These are phyloP conservation scores for Nasua narica DNA, from an alignment of 2,797 vertebrate species.

Conservation along the genomic window DNA sequence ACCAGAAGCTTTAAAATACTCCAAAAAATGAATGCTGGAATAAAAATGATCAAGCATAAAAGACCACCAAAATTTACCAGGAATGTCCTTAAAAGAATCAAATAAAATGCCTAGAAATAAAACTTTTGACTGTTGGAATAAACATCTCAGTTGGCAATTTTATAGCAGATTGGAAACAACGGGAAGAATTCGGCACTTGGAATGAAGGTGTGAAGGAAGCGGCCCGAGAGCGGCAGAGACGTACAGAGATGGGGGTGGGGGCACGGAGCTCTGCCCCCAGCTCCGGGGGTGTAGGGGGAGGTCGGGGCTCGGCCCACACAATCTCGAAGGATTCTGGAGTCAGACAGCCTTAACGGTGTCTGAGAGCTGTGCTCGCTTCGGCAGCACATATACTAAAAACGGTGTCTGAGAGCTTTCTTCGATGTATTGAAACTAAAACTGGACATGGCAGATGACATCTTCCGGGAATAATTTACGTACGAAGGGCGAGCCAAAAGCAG, in stretches of 20 bases:
- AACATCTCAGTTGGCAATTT: neutral
- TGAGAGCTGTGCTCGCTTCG: too few relatives aligned
- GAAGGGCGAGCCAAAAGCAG: too few relatives aligned
- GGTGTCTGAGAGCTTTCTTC: neutral
- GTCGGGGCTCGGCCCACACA: neutral
- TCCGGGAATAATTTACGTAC: too few relatives aligned
- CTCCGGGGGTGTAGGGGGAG: too few relatives aligned
- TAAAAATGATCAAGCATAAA: neutral
- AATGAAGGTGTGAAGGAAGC: neutral
- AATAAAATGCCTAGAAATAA: neutral
- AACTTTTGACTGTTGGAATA: neutral
- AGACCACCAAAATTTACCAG: neutral
- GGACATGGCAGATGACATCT: fast-evolving
- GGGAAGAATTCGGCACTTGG: neutral
- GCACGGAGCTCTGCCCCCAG: neutral
- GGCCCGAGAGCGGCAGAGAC: too few relatives aligned
- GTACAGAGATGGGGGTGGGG: neutral
- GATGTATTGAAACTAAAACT: too few relatives aligned
- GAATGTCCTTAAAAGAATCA: neutral
- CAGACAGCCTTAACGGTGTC: too few relatives aligned
- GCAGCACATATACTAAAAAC: too few relatives aligned
- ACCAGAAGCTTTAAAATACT: neutral
- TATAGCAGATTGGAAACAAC: neutral
- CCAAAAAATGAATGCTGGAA: neutral
- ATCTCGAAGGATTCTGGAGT: too few relatives aligned